Conservation (phyloP, 2,888 invertebrate species). For the Gortyna flavago region DNA sequence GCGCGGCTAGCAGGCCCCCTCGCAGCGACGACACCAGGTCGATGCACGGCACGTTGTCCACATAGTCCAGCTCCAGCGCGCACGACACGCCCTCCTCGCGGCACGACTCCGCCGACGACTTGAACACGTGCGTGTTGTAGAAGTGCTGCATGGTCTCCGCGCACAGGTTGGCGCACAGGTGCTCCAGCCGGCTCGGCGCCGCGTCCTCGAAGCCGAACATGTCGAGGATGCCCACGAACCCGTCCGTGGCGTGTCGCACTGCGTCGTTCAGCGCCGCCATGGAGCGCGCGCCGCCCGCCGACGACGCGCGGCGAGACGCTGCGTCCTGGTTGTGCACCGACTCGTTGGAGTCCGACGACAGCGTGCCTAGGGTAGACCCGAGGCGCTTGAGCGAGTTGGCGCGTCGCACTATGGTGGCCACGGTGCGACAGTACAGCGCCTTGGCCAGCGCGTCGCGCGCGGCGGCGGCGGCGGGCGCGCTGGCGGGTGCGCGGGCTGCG, state of each 20-base stretch:
- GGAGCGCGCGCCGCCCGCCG: slow-evolving; percentile 95
- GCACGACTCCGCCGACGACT: slow-evolving; percentile 97
- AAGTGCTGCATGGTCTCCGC: slow-evolving; percentile 99
- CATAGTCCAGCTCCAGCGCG: slow-evolving; percentile 97
- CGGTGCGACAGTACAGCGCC: slow-evolving; percentile 97
- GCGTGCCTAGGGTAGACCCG: slow-evolving; percentile 95
- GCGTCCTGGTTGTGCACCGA: slow-evolving; percentile 97
- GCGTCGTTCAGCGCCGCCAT: slow-evolving; percentile 98
- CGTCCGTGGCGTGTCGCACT: slow-evolving; percentile 97
- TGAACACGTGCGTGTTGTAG: slow-evolving; percentile 99
- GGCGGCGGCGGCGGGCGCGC: slow-evolving; percentile 95
- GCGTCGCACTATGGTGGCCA: slow-evolving; percentile 97
- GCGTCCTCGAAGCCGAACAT: slow-evolving; percentile 99
- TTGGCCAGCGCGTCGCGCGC: slow-evolving; percentile 97
- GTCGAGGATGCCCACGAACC: slow-evolving; percentile 98
- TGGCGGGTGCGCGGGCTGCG: slow-evolving; percentile 93
- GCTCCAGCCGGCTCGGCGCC: slow-evolving; percentile 96
- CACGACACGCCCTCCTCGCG: slow-evolving; percentile 97
- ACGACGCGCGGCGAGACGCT: slow-evolving; percentile 95
- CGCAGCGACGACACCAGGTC: slow-evolving; percentile 98
- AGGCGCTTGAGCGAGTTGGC: slow-evolving; percentile 97
- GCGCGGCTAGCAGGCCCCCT: slow-evolving; percentile 96
- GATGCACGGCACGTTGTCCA: slow-evolving; percentile 98
- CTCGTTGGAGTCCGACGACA: slow-evolving; percentile 97
- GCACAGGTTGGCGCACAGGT: slow-evolving; percentile 98